Percentiles rank a stretch among this genome's conserved stretches.
Conservation (phyloP, 2,888 invertebrate genomes). For the Acanthosepion pharaonis region DNA sequence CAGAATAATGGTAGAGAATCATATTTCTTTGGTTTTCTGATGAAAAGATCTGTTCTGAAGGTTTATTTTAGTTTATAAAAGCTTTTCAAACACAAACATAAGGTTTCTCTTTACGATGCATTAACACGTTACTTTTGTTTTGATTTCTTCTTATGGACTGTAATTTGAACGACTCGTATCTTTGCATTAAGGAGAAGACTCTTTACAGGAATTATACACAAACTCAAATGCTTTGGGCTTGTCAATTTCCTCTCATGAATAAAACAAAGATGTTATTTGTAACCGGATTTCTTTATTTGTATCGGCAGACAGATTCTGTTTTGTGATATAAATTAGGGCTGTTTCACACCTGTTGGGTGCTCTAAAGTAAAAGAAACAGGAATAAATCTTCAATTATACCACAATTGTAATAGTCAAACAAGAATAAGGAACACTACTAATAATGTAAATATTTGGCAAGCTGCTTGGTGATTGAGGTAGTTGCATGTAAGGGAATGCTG, state of each 20-base stretch:
- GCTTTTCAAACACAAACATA: constrained; percentile 7
- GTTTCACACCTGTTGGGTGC: not conserved
- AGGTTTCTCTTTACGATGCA: constrained; percentile 33
- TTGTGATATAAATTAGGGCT: not conserved
- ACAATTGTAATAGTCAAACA: too few species aligned
- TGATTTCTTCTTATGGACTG: not conserved
- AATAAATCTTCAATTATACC: too few species aligned
- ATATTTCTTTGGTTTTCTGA: too few species aligned
- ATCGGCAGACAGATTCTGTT: not conserved
- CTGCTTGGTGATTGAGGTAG: too few species aligned
- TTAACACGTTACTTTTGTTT: constrained; percentile 11
- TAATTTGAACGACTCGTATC: not conserved
- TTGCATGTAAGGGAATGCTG: too few species aligned
- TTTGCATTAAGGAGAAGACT: constrained; percentile 11
- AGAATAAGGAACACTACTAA: too few species aligned
- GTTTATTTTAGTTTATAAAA: not conserved
- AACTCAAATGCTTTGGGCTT: constrained; percentile 9
- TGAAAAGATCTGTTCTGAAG: too few species aligned
- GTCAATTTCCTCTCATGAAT: not conserved
- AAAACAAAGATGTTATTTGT: not conserved
- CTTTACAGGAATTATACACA: constrained; percentile 13
- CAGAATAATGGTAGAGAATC: too few species aligned
- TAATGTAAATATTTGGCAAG: too few species aligned
- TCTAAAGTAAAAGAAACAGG: not conserved
- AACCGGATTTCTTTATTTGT: not conserved